Evolutionary conservation across 1,140 invertebrate species (phyloP).

Genomic region (Capitella teleta): DNA sequence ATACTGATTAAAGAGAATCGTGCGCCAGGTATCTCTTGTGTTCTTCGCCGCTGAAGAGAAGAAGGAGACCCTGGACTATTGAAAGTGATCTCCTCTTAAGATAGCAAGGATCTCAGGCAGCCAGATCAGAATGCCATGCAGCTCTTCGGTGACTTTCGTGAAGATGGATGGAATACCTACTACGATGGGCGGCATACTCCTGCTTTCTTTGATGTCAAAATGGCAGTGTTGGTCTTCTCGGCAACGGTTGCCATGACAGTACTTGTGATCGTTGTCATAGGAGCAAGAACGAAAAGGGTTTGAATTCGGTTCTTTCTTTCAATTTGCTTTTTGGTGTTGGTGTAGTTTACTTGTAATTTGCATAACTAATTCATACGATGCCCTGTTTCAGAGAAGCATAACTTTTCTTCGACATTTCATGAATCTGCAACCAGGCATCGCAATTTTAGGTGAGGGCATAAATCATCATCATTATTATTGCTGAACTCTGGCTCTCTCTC

Average conservation of each 20-base stretch:
- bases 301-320: background rate
- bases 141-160: conserved; percentile 4
- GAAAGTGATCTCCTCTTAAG: no score
- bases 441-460: no score
- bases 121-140: background rate
- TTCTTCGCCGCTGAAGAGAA: no score
- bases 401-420: background rate
- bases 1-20: no score
- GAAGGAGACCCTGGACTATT: no score
- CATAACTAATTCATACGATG: background rate
- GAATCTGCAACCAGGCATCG: no score
- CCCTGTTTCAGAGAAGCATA: background rate
- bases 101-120: no score
- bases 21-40: no score
- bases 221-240: background rate
- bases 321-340: background rate
- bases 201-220: background rate
- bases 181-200: background rate
- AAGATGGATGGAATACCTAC: conserved; percentile 8
- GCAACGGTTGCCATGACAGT: background rate
- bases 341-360: background rate
- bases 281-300: background rate
- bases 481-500: background rate
- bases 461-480: no score
- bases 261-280: background rate